Conservation (phyloP, 2,888 invertebrate species). For the Charanyca ferruginea region DNA sequence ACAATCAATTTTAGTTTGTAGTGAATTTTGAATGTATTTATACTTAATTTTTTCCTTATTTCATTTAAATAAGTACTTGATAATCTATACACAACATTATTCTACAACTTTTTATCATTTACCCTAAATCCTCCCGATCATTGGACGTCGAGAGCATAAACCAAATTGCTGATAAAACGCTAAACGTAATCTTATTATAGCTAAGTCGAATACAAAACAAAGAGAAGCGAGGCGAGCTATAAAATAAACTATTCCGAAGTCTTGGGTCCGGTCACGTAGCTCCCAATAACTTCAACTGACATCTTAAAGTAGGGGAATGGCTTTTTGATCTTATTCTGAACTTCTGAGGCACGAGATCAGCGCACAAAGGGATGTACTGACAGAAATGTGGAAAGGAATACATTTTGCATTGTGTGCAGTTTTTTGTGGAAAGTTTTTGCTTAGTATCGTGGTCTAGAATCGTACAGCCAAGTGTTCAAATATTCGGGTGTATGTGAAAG, state of each 20-base stretch:
- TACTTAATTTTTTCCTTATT: neutral
- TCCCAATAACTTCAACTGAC: conserved; percentile 84
- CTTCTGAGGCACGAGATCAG: conserved; percentile 63
- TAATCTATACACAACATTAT: neutral
- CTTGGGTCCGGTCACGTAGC: conserved; percentile 82
- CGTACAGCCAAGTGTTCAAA: too few species aligned
- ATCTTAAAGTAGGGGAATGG: conserved; percentile 81
- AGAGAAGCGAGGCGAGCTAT: conserved; percentile 62
- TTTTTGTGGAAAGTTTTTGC: conserved; percentile 35
- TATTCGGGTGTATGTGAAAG: neutral
- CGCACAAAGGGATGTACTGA: conserved; percentile 59
- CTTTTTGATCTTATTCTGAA: conserved; percentile 84
- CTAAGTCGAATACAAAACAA: conserved; percentile 57
- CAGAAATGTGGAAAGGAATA: conserved; percentile 39
- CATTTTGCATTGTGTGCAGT: conserved; percentile 49
- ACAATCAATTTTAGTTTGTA: too few species aligned
- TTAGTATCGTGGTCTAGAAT: neutral
- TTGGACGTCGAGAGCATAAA: conserved; percentile 28
- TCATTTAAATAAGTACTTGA: neutral
- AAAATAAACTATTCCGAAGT: conserved; percentile 74
- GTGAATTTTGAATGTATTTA: too few species aligned
- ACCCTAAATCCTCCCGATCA: neutral
- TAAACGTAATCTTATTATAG: conserved; percentile 58
- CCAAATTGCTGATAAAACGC: conserved; percentile 57
- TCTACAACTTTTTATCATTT: neutral